These are phyloP conservation scores for Acanthosoma haemorrhoidale DNA, from an alignment of 2,888 invertebrate species.

Conservation along the genomic window DNA sequence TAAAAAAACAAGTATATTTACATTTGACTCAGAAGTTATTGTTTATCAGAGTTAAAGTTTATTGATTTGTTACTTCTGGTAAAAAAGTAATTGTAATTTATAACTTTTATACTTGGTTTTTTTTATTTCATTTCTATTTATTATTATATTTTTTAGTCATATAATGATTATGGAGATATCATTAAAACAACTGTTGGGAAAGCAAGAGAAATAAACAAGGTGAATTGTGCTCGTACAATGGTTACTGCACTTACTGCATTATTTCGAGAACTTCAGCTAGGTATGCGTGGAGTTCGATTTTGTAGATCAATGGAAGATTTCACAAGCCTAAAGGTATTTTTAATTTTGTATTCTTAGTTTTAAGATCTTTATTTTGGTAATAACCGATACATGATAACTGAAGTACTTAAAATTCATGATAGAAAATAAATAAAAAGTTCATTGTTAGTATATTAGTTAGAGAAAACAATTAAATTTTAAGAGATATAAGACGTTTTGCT, in stretches of 20 bases:
- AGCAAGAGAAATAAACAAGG: conserved; percentile 95
- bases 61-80: too few species aligned
- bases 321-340: conserved; percentile 72
- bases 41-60: too few species aligned
- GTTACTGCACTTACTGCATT: conserved; percentile 84
- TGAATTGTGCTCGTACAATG: conserved; percentile 91
- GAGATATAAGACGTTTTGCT: too few species aligned
- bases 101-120: too few species aligned
- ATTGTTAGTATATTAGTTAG: too few species aligned
- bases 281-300: conserved; percentile 48
- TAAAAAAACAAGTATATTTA: too few species aligned
- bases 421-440: too few species aligned
- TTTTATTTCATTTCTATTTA: conserved; percentile 11
- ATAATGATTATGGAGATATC: conserved; percentile 97
- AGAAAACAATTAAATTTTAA: too few species aligned
- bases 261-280: conserved; percentile 65
- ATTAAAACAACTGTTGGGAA: conserved; percentile 95
- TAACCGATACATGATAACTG: neutral
- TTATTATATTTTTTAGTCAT: conserved; percentile 58
- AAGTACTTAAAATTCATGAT: too few species aligned
- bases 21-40: too few species aligned
- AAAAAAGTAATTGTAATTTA: too few species aligned
- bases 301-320: conserved; percentile 75
- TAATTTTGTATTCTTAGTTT: neutral
- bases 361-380: neutral